Base-by-base conservation (phyloP, 2,888 invertebrate species). In the Synergus gifuensis region DNA sequence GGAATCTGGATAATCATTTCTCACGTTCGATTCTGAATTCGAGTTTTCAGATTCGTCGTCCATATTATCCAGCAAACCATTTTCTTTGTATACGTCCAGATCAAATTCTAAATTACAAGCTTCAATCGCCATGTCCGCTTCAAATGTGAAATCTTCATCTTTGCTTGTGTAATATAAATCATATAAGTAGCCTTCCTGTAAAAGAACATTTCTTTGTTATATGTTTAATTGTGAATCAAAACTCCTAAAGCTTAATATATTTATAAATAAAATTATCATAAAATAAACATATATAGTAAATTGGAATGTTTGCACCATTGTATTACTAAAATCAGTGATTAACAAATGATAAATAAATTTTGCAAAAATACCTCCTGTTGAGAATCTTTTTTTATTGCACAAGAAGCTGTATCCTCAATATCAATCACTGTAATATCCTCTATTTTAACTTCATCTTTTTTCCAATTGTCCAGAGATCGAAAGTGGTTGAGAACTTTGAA, bases 1-100 rank as follows among this genome's bases (percentile, higher is more conserved):
- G 0, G 94, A 94, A 87, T 96, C 96, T 0, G 97, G 97, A 90
- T 97, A 97, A 77, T 97, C 96, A 88, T 97, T 97, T 82, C 94
- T 93, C 94, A 95, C 95, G 89, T 96, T 94, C 86, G 95, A 95
- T 91, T 97, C 97, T 83, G 95, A 95, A 93, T 97, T 97, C 0
- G 97, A 97, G 90, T 96, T 96, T 7, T 84, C 80, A 9, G 76
- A 81, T 67, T 85, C 85, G 5, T 79, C 80, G 8, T 93, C 93
- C 76, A 90, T 88, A 5, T 63, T 78, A 36, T 79, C 60, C 44
- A 58, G 73, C 14, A 58, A 44, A 11, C 69, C 76, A 2, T 84
- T 81, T 42, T 89, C 86, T 64, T 83, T 83, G 62, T 85, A 87
- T 42, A 73, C 42, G 76, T 85, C 93, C 80, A 90, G 92, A 5